Evolutionary conservation across 2,888 invertebrate species (phyloP).

Genomic region (Lymantria monacha): DNA sequence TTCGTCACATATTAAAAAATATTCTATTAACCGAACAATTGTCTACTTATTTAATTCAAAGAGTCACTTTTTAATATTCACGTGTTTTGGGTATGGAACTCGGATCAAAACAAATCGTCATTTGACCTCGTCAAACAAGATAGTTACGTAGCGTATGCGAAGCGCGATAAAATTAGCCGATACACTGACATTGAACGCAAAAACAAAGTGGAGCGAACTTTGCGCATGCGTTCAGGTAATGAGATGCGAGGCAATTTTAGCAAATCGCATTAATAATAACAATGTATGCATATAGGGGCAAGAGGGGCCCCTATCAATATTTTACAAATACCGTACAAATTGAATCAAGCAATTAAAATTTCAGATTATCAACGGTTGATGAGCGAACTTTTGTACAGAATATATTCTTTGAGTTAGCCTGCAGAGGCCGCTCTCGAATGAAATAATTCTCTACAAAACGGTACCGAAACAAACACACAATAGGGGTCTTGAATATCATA

Average conservation of each 20-base stretch:
- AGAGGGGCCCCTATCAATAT: constrained; percentile 52
- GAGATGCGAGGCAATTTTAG: constrained; percentile 56
- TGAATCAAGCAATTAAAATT: constrained; percentile 47
- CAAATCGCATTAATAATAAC: constrained; percentile 51
- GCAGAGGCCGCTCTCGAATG: constrained; percentile 16
- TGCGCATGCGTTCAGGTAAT: constrained; percentile 69
- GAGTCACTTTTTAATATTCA: constrained; percentile 24
- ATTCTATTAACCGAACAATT: constrained; percentile 11
- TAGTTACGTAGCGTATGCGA: constrained; percentile 70
- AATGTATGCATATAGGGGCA: constrained; percentile 39
- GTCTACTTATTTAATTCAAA: not conserved
- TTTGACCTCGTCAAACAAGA: constrained; percentile 72
- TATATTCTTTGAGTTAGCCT: constrained; percentile 49
- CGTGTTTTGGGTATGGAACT: constrained; percentile 60
- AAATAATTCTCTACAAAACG: constrained; percentile 8
- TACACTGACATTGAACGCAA: constrained; percentile 81
- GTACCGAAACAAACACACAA: too few relatives aligned
- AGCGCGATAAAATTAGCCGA: constrained; percentile 79
- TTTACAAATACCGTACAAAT: constrained; percentile 49
- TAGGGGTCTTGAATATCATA: too few relatives aligned
- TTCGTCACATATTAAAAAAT: too few relatives aligned
- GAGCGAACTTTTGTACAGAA: constrained; percentile 54
- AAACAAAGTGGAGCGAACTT: constrained; percentile 74
- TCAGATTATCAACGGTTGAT: constrained; percentile 55
- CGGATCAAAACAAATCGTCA: constrained; percentile 76